These are phyloP conservation scores for Melanaphis sacchari DNA, from an alignment of 1,140 invertebrate genomes.

Conservation along the genomic window DNA sequence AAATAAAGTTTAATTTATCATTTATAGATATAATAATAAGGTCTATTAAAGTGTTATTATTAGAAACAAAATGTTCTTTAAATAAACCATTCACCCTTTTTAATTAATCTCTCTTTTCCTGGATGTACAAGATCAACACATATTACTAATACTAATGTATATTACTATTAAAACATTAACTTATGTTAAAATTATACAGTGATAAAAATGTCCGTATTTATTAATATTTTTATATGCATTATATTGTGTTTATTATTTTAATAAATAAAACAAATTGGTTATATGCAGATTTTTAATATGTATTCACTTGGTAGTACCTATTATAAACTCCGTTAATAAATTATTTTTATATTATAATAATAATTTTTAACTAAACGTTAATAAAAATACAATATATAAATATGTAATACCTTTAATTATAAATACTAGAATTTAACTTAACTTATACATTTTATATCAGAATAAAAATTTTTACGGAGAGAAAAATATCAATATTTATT, in stretches of 20 bases:
- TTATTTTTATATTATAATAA: no score
- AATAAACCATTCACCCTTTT: conserved; percentile 21
- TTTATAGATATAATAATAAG: neutral
- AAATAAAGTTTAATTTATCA: neutral
- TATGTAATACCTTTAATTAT: no score
- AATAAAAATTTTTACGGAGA: no score
- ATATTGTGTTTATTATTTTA: neutral
- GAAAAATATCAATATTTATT: no score
- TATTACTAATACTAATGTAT: neutral
- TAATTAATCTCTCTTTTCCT: neutral
- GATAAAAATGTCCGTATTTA: neutral
- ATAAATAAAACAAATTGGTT: neutral
- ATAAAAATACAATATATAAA: no score
- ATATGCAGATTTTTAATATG: no score
- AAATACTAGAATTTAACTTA: no score
- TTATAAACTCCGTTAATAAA: no score
- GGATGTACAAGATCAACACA: neutral
- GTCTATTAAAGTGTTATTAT: neutral
- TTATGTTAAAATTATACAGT: neutral
- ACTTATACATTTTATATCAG: no score
- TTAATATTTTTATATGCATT: neutral
- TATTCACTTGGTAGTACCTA: no score
- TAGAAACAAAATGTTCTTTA: neutral
- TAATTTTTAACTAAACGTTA: no score
- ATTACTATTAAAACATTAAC: neutral